Evolutionary conservation across 37 sponge, comb jelly and placozoan genomes (phyloP).

Genomic region (Oopsacas minuta): DNA sequence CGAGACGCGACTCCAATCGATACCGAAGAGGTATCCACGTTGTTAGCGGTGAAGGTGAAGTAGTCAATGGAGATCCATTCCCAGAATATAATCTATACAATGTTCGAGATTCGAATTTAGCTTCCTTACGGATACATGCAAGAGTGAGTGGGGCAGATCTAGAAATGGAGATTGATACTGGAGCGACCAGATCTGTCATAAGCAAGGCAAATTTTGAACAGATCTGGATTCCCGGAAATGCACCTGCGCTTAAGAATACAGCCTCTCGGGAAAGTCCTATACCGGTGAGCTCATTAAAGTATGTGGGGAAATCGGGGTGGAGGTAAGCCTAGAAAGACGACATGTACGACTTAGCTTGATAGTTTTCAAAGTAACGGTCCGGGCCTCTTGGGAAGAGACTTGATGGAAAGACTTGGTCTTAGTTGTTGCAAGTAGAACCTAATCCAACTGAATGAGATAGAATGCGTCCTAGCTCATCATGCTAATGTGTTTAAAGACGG

Average conservation of each 20-base stretch:
- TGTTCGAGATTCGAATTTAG: neutral
- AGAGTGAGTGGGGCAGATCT: neutral
- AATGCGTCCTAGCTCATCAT: neutral
- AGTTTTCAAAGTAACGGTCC: no score
- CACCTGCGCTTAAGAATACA: neutral
- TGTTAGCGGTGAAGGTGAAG: neutral
- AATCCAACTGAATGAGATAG: neutral
- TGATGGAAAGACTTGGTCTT: no score
- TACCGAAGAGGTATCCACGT: neutral
- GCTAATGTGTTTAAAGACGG: slow-evolving; percentile 25
- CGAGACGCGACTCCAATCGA: neutral
- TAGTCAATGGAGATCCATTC: neutral
- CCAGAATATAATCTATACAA: neutral
- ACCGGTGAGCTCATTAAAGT: no score
- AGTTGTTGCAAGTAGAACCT: no score
- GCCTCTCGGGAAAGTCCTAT: slow-evolving; percentile 7
- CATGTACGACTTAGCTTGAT: no score
- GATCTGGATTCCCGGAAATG: neutral
- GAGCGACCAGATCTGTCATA: neutral
- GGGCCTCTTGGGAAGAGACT: no score
- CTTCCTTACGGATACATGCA: neutral
- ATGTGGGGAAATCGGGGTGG: no score
- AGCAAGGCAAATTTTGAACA: neutral
- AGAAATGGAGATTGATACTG: no score
- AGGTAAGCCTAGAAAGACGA: no score